Conservation (phyloP, 2,888 invertebrate species). For the Harpalus rubripes region DNA sequence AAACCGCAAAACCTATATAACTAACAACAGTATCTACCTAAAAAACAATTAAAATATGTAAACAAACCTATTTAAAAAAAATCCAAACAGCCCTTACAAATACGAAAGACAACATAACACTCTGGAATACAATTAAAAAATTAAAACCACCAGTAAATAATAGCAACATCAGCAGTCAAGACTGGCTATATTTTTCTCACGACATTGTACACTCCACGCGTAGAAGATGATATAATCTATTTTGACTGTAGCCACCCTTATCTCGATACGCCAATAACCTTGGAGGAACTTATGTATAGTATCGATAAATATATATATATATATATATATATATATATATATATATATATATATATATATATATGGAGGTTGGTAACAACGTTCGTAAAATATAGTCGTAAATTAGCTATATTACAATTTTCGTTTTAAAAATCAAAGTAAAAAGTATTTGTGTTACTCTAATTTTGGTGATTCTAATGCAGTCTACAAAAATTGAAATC, state of each 20-base stretch:
- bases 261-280: background rate
- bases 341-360: too few relatives aligned
- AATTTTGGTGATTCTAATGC: too few relatives aligned
- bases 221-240: background rate
- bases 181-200: background rate
- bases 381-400: too few relatives aligned
- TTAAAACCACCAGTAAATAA: constrained; percentile 3
- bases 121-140: background rate
- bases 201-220: background rate
- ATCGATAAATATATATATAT: background rate
- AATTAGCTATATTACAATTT: too few relatives aligned
- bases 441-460: too few relatives aligned
- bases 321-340: too few relatives aligned
- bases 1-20: background rate
- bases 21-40: background rate
- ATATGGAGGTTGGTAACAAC: too few relatives aligned
- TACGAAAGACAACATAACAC: background rate
- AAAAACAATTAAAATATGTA: background rate
- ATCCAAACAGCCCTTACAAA: constrained; percentile 7
- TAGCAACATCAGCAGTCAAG: background rate
- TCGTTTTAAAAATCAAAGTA: too few relatives aligned
- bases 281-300: background rate
- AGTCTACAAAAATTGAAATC: too few relatives aligned
- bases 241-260: background rate
- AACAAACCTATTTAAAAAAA: background rate